Percentiles rank a stretch among this genome's conserved stretches.
phyloP scores from a whole-genome alignment of 2,888 invertebrate genomes.

The Ormia ochracea region DNA sequence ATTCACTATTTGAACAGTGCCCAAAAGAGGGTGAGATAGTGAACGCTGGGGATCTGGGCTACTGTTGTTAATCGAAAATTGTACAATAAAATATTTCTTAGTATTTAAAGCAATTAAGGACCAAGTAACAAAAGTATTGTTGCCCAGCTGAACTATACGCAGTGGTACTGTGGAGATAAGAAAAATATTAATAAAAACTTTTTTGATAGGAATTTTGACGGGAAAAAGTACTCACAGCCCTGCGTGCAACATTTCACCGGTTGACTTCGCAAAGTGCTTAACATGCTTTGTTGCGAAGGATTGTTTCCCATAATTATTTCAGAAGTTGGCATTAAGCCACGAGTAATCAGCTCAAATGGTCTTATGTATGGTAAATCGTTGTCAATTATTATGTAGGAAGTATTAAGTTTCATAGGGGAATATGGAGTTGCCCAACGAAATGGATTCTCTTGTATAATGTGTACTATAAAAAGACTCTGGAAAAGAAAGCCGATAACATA shows the following conservation, averaged over 20 bases:
- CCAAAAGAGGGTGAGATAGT: conserved; percentile 66
- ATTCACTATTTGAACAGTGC: conserved; percentile 69
- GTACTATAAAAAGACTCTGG: conserved; percentile 72
- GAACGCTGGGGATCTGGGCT: conserved; percentile 71
- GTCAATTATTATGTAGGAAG: conserved; percentile 73
- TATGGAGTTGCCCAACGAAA: conserved; percentile 73
- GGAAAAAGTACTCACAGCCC: conserved; percentile 72
- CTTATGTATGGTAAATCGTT: conserved; percentile 72
- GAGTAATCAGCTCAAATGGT: conserved; percentile 73
- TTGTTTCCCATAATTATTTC: conserved; percentile 67
- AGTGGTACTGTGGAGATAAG: conserved; percentile 66
- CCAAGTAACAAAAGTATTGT: conserved; percentile 73
- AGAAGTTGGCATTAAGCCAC: conserved; percentile 72
- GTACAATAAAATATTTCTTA: conserved; percentile 73
- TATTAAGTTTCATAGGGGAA: conserved; percentile 71
- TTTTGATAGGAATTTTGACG: neutral
- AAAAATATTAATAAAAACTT: neutral
- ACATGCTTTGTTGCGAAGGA: conserved; percentile 70
- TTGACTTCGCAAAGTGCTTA: conserved; percentile 73
- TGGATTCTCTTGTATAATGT: conserved; percentile 74
- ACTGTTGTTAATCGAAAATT: conserved; percentile 72
- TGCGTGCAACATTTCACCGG: conserved; percentile 75
- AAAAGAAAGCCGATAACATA: neutral
- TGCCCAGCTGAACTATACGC: conserved; percentile 69
- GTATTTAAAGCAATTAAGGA: conserved; percentile 70